Percentiles rank a stretch among this genome's conserved stretches.
phyloP scores from a whole-genome alignment of 2,797 vertebrate genomes.

The Spondyliosoma cantharus region DNA sequence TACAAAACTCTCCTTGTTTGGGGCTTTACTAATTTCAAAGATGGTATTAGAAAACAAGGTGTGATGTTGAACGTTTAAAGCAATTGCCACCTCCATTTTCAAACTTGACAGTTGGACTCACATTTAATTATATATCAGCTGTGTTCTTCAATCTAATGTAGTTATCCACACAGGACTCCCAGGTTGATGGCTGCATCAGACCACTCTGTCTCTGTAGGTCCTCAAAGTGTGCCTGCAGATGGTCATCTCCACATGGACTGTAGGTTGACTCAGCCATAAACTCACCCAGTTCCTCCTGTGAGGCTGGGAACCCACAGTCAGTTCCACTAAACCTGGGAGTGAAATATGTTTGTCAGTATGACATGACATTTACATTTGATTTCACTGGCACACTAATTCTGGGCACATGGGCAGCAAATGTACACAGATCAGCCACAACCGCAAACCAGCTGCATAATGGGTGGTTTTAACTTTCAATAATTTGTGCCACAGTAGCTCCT shows the following conservation, averaged over 20 bases:
- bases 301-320: slow-evolving; percentile 26
- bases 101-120: neutral
- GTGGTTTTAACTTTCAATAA: too few species aligned
- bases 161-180: slow-evolving; percentile 21
- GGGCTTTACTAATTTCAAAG: neutral
- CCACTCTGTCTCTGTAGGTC: slow-evolving; percentile 24
- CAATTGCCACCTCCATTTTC: too few species aligned
- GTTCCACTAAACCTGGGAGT: slow-evolving; percentile 25
- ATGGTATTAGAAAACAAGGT: neutral
- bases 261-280: slow-evolving; percentile 11
- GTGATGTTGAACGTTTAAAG: neutral
- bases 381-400: neutral
- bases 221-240: slow-evolving; percentile 32
- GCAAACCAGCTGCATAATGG: too few species aligned
- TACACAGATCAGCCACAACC: neutral
- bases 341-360: neutral
- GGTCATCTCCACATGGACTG: slow-evolving; percentile 34
- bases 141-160: slow-evolving; percentile 27
- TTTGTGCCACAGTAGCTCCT: too few species aligned
- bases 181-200: slow-evolving; percentile 3
- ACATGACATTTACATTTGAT: neutral
- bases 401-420: too few species aligned
- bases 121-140: slow-evolving; percentile 6
- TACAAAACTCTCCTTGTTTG: neutral
- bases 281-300: slow-evolving; percentile 23